Evolutionary conservation across 2,797 vertebrate genomes (phyloP).

Genomic region (Catamblyrhynchus diadema): DNA sequence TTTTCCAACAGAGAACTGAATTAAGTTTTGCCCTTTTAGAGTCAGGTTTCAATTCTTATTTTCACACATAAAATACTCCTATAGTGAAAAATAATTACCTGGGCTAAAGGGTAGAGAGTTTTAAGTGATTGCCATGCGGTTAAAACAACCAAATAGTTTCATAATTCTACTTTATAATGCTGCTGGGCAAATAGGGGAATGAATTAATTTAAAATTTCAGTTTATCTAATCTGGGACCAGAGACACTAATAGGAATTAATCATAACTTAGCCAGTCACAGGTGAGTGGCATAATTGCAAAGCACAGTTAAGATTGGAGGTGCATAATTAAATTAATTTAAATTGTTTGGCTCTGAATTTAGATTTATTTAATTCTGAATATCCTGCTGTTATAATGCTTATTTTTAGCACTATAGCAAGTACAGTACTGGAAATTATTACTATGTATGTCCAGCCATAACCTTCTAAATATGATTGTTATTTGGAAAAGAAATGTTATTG

Average conservation of each 20-base stretch:
- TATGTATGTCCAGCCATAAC: neutral
- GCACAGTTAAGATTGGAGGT: neutral
- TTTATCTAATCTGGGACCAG: conserved; percentile 28
- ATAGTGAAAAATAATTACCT: neutral
- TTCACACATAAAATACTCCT: neutral
- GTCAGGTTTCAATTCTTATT: neutral
- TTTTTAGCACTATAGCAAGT: neutral
- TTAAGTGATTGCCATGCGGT: neutral
- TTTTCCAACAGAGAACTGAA: neutral
- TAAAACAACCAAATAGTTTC: neutral
- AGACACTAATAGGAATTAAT: conserved; percentile 29
- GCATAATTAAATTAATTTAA: conserved; percentile 28
- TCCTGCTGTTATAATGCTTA: neutral
- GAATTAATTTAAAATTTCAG: conserved; percentile 12
- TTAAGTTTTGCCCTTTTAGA: neutral
- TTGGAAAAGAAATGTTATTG: neutral
- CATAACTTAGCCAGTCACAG: conserved; percentile 18
- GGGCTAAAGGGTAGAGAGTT: neutral
- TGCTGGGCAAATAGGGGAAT: neutral
- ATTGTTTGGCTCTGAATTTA: conserved; percentile 16
- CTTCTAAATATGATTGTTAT: neutral
- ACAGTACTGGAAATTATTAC: neutral
- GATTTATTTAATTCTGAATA: neutral
- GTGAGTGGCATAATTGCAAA: conserved; percentile 40
- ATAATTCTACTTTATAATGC: neutral